A percentile compares a stretch with the other conserved stretches of the same genome.
These are phyloP conservation scores for Anguilla anguilla DNA, from an alignment of 2,797 vertebrate species.

Conservation along the genomic window DNA sequence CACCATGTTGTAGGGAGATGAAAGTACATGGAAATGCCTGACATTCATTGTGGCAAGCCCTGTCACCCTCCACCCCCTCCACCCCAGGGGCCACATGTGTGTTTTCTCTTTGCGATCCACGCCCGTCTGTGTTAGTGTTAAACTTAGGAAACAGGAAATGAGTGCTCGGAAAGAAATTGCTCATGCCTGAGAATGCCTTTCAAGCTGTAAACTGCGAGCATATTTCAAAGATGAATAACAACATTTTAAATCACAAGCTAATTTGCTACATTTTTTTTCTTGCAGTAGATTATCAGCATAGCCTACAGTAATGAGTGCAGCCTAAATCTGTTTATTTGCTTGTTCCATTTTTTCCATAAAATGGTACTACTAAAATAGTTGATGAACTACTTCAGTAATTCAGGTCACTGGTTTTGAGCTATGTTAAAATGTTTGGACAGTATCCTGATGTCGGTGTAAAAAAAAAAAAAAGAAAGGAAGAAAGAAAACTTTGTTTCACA, in stretches of 20 bases:
- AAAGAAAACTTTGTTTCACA: neutral
- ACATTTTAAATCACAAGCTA: neutral
- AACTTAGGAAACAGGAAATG: conserved; percentile 11
- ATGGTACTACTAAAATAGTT: neutral
- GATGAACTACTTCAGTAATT: neutral
- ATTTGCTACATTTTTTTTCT: neutral
- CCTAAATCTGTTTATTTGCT: neutral
- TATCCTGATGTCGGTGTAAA: neutral
- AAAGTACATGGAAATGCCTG: neutral
- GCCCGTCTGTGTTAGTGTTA: conserved; percentile 12
- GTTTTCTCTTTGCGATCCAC: conserved; percentile 4
- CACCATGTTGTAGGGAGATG: neutral
- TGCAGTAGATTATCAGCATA: neutral
- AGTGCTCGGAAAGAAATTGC: neutral
- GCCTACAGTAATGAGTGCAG: neutral
- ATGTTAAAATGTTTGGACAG: neutral
- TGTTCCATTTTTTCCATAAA: neutral
- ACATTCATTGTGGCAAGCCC: neutral
- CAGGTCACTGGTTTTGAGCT: neutral
- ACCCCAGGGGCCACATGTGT: neutral
- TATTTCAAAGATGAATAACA: neutral
- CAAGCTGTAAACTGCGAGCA: neutral
- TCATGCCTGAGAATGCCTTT: neutral
- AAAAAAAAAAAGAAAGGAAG: neutral
- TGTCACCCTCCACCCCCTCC: neutral